Base-by-base conservation (phyloP, 2,797 vertebrate species). In the Acestrorhynchus altus region DNA sequence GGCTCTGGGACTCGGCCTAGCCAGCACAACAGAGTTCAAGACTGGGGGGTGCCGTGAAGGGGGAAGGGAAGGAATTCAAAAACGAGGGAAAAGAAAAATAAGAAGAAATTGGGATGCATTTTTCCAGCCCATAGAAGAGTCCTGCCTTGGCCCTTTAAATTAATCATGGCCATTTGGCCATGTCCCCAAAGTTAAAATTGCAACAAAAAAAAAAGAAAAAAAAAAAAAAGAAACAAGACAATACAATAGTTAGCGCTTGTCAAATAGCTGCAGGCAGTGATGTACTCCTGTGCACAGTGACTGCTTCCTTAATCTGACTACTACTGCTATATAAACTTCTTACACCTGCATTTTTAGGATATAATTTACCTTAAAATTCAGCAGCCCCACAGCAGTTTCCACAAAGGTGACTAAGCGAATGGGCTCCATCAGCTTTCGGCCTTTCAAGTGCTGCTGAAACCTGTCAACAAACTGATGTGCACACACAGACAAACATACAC, bases 371-470 rank as follows among this genome's bases (percentile, higher is more conserved):
- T 98, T 97, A 93, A 99, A 97, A 95, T 96, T 97, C 89, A 99
- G 96, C 89, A 99, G 94, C 84, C 98, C 98, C 93, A 95, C 90
- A 88, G 98, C 97, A 57, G 95, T 98, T 95, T 99, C 98, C 94
- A 99, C 98, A 93, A 99, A 98, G 90, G 98, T 97, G 92, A 99
- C 94, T 89, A 99, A 95, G 92, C 96, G 94, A 88, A 99, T 88
- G 87, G 97, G 96, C 85, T 96, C 94, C 89, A 91, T 91, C 93
- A 97, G 94, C 85, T 91, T 86, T 90, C 95, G 93, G 90, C 94
- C 95, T 94, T 96, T 97, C 90, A 98, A 94, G 89, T 95, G 88
- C 86, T 84, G 89, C 81, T 90, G 93, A 94, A 98, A 98, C 93
- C 95, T 97, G 91, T 96, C 97, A 95, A 96, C 92, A 94, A 99